A percentile compares a stretch with the other conserved stretches of the same genome.
Conservation (phyloP, 2,113 vertebrate species). For the Labeo catla region DNA sequence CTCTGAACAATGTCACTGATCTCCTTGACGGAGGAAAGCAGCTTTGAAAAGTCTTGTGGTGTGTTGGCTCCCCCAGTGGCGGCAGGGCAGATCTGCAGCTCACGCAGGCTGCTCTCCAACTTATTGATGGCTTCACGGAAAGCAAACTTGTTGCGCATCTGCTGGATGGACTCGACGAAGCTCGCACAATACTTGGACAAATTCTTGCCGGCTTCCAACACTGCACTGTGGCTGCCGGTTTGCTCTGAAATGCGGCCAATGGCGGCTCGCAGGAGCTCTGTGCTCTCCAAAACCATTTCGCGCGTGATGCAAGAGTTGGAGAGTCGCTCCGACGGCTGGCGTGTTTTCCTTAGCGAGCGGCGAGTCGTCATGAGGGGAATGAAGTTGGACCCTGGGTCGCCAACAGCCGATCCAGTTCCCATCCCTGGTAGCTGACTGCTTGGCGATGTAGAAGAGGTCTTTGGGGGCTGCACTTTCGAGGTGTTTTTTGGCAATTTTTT, state of each 20-base stretch:
- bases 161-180: conserved; percentile 97
- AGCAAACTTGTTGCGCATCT: conserved; percentile 98
- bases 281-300: conserved; percentile 88
- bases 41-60: conserved; percentile 95
- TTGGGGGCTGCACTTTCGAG: conserved; percentile 82
- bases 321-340: conserved; percentile 85
- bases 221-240: conserved; percentile 90
- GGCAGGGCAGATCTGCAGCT: conserved; percentile 94
- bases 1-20: conserved; percentile 98
- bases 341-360: conserved; percentile 89
- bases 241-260: conserved; percentile 92
- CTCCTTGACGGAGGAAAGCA: conserved; percentile 94
- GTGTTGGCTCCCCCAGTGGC: conserved; percentile 83
- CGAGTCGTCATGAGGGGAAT: conserved; percentile 90
- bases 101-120: conserved; percentile 89
- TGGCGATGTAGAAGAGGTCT: conserved; percentile 68
- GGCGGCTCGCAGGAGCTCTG: conserved; percentile 84
- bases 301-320: conserved; percentile 88
- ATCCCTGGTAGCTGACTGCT: conserved; percentile 66
- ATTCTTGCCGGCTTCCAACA: conserved; percentile 96
- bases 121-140: conserved; percentile 98
- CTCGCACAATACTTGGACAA: conserved; percentile 92
- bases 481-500: conserved; percentile 77
- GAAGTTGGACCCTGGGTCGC: conserved; percentile 79
- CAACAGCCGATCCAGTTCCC: conserved; percentile 56